These are phyloP conservation scores for Tretioscincus oriximinensis DNA, from an alignment of 2,113 vertebrate species.

Conservation along the genomic window DNA sequence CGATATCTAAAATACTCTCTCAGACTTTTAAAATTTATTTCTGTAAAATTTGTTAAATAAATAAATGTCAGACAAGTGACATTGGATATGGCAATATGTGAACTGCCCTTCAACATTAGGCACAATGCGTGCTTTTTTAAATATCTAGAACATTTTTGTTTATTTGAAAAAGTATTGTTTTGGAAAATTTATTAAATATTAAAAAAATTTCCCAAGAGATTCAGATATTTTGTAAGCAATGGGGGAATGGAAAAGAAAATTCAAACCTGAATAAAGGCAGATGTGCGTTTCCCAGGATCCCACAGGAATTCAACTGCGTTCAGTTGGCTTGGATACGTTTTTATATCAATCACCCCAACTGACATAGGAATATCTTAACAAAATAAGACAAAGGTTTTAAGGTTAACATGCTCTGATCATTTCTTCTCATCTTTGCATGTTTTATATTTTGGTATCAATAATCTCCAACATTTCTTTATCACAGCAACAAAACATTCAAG, in stretches of 20 bases:
- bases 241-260: slow-evolving; percentile 47
- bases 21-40: background rate
- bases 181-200: background rate
- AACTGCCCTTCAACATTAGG: too few species aligned
- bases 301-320: slow-evolving; percentile 85
- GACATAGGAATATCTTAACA: slow-evolving; percentile 83
- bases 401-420: background rate
- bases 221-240: background rate
- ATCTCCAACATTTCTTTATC: background rate
- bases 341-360: slow-evolving; percentile 83
- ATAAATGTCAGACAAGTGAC: background rate
- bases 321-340: slow-evolving; percentile 81
- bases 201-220: background rate
- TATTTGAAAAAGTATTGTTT: background rate
- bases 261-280: slow-evolving; percentile 86
- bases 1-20: background rate
- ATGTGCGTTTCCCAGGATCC: slow-evolving; percentile 84
- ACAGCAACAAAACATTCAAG: background rate
- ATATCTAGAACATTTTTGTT: background rate
- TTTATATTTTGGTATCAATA: slow-evolving; percentile 36
- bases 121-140: background rate
- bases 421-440: slow-evolving; percentile 1
- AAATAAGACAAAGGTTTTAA: slow-evolving; percentile 45
- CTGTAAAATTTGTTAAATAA: background rate
- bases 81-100: background rate